Conservation (phyloP, 2,888 invertebrate species). For the Apocheima hispidaria region DNA sequence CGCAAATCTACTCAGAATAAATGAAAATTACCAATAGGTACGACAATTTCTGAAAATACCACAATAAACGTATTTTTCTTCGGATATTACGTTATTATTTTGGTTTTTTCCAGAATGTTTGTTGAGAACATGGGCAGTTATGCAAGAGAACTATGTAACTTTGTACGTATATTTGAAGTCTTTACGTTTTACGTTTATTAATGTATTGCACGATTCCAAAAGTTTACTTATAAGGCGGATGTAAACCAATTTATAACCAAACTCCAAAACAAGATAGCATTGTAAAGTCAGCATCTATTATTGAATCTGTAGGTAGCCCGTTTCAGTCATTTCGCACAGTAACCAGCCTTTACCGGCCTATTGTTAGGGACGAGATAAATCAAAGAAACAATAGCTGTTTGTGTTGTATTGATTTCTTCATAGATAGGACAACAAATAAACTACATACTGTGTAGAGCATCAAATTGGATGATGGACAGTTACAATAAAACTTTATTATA, state of each 20-base stretch:
- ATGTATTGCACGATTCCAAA: no score
- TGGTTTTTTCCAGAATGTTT: no score
- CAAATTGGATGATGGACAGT: background rate
- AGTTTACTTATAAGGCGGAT: background rate
- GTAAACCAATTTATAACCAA: slow-evolving; percentile 4
- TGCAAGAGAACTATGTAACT: no score
- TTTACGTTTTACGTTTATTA: no score
- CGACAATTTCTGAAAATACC: no score
- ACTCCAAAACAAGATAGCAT: slow-evolving; percentile 1
- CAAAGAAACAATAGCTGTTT: slow-evolving; percentile 10
- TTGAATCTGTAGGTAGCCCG: slow-evolving; percentile 22
- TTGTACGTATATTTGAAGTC: no score
- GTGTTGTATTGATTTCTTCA: slow-evolving; percentile 2
- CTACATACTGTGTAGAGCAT: background rate
- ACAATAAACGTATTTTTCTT: no score
- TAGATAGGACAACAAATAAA: slow-evolving; percentile 10
- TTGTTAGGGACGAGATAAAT: slow-evolving; percentile 18
- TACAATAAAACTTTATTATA: no score
- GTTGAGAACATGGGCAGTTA: no score
- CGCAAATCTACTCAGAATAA: no score
- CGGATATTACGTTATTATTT: no score
- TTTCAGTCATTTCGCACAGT: slow-evolving; percentile 32
- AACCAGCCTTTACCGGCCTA: slow-evolving; percentile 6
- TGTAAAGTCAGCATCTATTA: background rate
- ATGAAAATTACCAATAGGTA: no score